Evolutionary conservation across 2,797 vertebrate genomes (phyloP).

Genomic region (Eulemur rubriventer): DNA sequence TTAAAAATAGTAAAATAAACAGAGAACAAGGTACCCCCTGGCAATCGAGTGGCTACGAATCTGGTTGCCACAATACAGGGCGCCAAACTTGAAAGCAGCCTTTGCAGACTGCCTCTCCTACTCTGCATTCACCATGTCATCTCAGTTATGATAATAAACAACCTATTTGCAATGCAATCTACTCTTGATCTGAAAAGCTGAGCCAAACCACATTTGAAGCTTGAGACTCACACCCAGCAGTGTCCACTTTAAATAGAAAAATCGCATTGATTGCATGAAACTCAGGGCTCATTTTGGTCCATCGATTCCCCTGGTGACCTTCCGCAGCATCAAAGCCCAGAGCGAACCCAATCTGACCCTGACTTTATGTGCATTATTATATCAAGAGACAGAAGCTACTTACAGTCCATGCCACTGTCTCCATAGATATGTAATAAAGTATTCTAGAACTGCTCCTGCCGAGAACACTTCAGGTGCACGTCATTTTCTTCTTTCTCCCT

Average conservation of each 20-base stretch:
- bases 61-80: neutral
- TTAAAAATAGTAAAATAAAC: slow-evolving; percentile 27
- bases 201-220: slow-evolving; percentile 92
- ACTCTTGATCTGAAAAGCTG: slow-evolving; percentile 82
- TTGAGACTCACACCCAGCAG: slow-evolving; percentile 90
- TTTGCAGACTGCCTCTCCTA: slow-evolving; percentile 51
- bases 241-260: slow-evolving; percentile 93
- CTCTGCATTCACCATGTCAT: neutral
- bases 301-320: slow-evolving; percentile 96
- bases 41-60: neutral
- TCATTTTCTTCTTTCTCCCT: slow-evolving; percentile 82
- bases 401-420: slow-evolving; percentile 87
- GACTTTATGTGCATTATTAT: slow-evolving; percentile 93
- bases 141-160: slow-evolving; percentile 82
- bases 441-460: slow-evolving; percentile 87
- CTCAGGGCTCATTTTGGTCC: slow-evolving; percentile 90
- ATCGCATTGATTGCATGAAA: slow-evolving; percentile 93
- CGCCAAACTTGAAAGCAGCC: slow-evolving; percentile 63
- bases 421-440: slow-evolving; percentile 87
- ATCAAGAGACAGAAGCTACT: slow-evolving; percentile 88
- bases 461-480: slow-evolving; percentile 84
- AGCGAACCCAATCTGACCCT: slow-evolving; percentile 94
- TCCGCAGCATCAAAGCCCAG: slow-evolving; percentile 95
- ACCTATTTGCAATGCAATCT: slow-evolving; percentile 79
- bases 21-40: neutral